Evolutionary conservation across 2,113 vertebrate genomes (phyloP), one percentile per base, ranked within the genome.

Genomic region (Falcunculus frontatus): DNA sequence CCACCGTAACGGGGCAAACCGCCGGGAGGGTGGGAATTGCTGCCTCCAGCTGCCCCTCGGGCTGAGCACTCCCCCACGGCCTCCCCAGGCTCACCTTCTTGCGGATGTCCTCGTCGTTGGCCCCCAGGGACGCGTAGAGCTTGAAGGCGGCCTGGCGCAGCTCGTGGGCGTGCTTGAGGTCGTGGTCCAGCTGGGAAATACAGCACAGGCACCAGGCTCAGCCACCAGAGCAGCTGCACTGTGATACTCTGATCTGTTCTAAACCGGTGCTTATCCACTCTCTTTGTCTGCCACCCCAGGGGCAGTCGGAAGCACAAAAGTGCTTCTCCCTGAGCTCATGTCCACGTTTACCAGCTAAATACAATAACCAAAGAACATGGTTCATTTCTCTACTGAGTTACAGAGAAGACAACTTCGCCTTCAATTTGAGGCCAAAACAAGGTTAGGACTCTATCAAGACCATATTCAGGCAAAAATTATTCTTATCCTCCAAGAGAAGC

Each of bases 81-180:
- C 52, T 5, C 22, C 27, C 81, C 87, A 89, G 76, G 80, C 96
- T 98, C 94, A 99, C 99, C 99, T 99, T 99, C 97, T 99, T 99
- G 85, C 99, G 98, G 90, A 99, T 99, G 97, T 99, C 99, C 98
- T 99, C 99, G 55, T 99, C 99, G 22, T 99, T 99, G 46, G 99
- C 99, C 96, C 99, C 99, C 20, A 99, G 98, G 5, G 99, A 99
- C 21, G 99, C 99, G 77, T 99, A 99, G 52, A 99, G 99, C 98
- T 99, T 99, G 98, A 99, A 99, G 74, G 99, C 99, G 42, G 99
- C 99, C 98, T 99, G 99, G 91, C 99, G 98, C 89, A 99, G 98
- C 90, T 99, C 99, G 6, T 99, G 99, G 83, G 99, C 99, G 10
- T 99, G 99, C 94, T 99, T 99, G 98, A 99, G 98, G 95, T 99